Percentiles rank a stretch among this genome's conserved stretches.
These are phyloP conservation scores for Drosophila auraria DNA, from an alignment of 1,140 invertebrate genomes.

Conservation along the genomic window DNA sequence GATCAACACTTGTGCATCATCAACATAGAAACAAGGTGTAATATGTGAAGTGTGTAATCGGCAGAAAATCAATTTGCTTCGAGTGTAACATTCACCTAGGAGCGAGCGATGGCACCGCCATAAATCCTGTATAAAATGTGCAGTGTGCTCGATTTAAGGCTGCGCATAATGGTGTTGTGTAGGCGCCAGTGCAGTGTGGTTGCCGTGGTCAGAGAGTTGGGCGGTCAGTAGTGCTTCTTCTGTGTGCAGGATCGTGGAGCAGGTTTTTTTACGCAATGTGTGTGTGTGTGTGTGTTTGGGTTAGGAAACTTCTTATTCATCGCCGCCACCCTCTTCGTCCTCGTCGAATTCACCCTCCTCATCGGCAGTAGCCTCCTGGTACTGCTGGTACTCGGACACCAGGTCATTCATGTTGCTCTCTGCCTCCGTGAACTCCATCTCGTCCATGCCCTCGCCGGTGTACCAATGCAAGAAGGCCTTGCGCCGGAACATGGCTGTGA, in stretches of 20 bases:
- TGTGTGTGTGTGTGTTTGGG: background rate
- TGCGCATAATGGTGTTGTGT: background rate
- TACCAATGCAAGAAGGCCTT: constrained; percentile 93
- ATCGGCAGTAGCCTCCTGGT: constrained; percentile 91
- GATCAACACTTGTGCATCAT: background rate
- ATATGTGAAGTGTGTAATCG: background rate
- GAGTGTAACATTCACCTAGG: background rate
- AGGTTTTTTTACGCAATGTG: background rate
- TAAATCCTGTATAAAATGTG: background rate
- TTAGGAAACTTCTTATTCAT: constrained; percentile 74
- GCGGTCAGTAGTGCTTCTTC: background rate
- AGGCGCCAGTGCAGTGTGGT: constrained; percentile 6
- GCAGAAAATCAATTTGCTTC: too few species aligned
- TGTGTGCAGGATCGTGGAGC: constrained; percentile 5
- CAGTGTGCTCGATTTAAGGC: constrained; percentile 16
- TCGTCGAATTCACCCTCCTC: constrained; percentile 90
- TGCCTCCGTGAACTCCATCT: constrained; percentile 93
- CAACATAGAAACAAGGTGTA: background rate
- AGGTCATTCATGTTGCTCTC: constrained; percentile 93
- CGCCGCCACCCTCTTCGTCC: constrained; percentile 87
- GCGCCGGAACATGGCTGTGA: constrained; percentile 90
- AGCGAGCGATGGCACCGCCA: constrained; percentile 1
- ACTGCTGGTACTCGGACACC: constrained; percentile 95
- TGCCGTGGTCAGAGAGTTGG: background rate
- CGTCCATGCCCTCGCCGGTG: constrained; percentile 94